Percentiles rank a stretch among this genome's conserved stretches.
phyloP scores from a whole-genome alignment of 2,113 vertebrate species.

The Garra rufa region DNA sequence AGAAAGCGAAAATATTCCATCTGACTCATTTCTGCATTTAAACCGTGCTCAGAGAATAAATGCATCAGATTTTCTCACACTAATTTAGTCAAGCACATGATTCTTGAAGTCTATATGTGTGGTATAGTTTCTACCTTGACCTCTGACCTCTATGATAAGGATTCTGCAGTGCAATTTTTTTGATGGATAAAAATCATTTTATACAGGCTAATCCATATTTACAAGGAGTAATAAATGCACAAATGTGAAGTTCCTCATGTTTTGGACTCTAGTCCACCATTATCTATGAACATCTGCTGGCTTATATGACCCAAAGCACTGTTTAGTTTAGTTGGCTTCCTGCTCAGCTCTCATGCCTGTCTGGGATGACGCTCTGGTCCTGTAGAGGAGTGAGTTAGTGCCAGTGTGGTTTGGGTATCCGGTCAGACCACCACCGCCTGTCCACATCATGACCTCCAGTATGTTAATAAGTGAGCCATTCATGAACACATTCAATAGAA shows the following conservation, averaged over 20 bases:
- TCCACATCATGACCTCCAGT: constrained; percentile 46
- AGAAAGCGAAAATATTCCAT: background rate
- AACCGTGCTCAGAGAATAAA: background rate
- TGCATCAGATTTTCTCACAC: background rate
- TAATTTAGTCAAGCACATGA: background rate
- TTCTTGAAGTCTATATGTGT: background rate
- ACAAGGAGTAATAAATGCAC: background rate
- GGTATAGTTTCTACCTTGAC: background rate
- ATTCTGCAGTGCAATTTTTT: background rate
- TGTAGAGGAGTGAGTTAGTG: constrained; percentile 50
- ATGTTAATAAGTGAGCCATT: constrained; percentile 9
- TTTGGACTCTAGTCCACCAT: background rate
- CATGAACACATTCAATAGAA: constrained; percentile 15
- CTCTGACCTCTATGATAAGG: background rate
- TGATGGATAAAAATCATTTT: background rate
- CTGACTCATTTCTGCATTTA: background rate
- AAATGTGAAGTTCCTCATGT: background rate
- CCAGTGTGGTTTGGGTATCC: constrained; percentile 43
- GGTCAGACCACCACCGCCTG: constrained; percentile 48
- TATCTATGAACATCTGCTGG: constrained; percentile 45
- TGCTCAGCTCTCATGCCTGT: constrained; percentile 8
- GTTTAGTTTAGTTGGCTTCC: constrained; percentile 53
- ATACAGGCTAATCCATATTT: background rate
- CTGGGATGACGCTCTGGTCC: constrained; percentile 11
- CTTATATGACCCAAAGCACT: constrained; percentile 51